Base-by-base conservation (phyloP, 2,113 vertebrate species). In the Pyxicephalus adspersus region DNA sequence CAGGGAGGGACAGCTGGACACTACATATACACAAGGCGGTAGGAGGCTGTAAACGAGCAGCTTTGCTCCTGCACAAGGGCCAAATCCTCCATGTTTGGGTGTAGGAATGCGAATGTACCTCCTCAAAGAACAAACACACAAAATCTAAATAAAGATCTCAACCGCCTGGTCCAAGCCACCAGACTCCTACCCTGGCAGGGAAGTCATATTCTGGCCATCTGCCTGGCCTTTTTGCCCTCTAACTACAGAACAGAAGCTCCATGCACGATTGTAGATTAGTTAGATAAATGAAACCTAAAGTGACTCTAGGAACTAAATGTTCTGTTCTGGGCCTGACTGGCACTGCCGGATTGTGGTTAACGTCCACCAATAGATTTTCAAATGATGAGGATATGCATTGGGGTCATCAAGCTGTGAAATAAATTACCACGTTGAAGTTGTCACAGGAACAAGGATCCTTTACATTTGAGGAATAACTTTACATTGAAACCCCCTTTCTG, bases 111-210 rank as follows among this genome's bases (percentile, higher is more conserved):
- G 29, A 29, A 25, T 63, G 29, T 38, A 76, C 66, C 57, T 57
- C 70, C 45, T 25, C 23, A 8, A n/a, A 34, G 61, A 65, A 54
- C 52, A 50, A 65, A 75, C 71, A 65, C 75, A 52, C 29, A 25
- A 73, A 54, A 29, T 75, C 79, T 81, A 75, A 82, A 57, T 82
- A 66, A 75, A 82, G 80, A 75, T 65, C 57, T 23, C 60, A 54
- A 57, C 57, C n/a, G 34, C 28, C 64, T 72, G 20, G 72, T 65
- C 60, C 51, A 20, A 64, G 23, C 38, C 79, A 54, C 61, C 79
- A 57, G 80, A 74, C 80, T 28, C 51, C 9, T 5, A 65, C 29
- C 38, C 71, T 75, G 80, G 61, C 80, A 82, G 71, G 17, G 22
- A 75, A 66, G 71, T 82, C 71, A 75, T 65, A 50, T 50, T 64